phyloP scores from a whole-genome alignment of 2,888 invertebrate species.

The Dolichopus griseipennis region DNA sequence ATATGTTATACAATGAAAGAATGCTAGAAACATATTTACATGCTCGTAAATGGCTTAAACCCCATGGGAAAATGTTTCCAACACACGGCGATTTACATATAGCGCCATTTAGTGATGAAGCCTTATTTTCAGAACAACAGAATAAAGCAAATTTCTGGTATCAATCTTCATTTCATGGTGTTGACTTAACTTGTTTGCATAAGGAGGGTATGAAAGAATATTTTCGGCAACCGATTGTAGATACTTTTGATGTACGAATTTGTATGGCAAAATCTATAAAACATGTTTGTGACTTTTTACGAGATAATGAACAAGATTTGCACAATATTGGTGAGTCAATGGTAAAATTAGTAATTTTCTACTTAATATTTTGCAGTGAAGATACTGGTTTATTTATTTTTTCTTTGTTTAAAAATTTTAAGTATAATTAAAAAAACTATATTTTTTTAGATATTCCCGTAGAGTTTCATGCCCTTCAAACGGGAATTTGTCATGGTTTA shows the following conservation, averaged over 20 bases:
- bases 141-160: constrained; percentile 99
- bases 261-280: constrained; percentile 90
- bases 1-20: constrained; percentile 97
- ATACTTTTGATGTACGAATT: constrained; percentile 95
- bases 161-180: constrained; percentile 95
- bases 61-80: constrained; percentile 93
- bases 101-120: constrained; percentile 96
- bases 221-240: constrained; percentile 95
- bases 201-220: constrained; percentile 94
- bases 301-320: constrained; percentile 85
- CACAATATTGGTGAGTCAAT: constrained; percentile 65
- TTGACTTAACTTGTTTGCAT: constrained; percentile 84
- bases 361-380: neutral
- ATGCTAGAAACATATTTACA: constrained; percentile 98
- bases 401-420: neutral
- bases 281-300: constrained; percentile 88
- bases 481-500: constrained; percentile 91
- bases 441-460: constrained; percentile 70
- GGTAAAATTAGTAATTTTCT: constrained; percentile 14
- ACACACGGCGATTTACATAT: constrained; percentile 93
- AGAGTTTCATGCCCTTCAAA: constrained; percentile 82
- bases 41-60: constrained; percentile 95
- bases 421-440: constrained; percentile 10
- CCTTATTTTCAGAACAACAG: constrained; percentile 94
- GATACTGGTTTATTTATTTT: neutral